These are phyloP conservation scores for Aphidoletes aphidimyza DNA, from an alignment of 2,888 invertebrate genomes.

Conservation along the genomic window DNA sequence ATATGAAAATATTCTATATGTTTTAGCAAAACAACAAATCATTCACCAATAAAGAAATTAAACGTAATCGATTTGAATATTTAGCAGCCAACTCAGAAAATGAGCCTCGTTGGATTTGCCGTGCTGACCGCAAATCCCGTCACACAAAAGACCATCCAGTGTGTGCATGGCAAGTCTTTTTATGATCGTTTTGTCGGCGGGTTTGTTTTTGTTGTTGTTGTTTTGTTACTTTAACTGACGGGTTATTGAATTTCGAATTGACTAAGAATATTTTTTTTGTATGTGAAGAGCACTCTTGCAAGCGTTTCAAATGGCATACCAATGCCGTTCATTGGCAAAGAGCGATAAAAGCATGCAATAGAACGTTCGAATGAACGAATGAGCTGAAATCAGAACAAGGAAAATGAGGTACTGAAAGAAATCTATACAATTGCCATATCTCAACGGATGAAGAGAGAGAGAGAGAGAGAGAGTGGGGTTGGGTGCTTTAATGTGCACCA, in stretches of 20 bases:
- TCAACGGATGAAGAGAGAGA: not conserved
- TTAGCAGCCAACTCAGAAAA: not conserved
- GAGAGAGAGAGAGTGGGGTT: not conserved
- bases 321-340: too few species aligned
- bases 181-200: not conserved
- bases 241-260: constrained; percentile 42
- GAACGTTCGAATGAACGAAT: not conserved
- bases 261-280: constrained; percentile 10
- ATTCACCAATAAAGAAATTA: constrained; percentile 47
- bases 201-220: not conserved
- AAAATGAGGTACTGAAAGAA: not conserved
- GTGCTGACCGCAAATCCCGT: constrained; percentile 19
- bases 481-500: not conserved
- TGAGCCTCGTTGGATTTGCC: constrained; percentile 12
- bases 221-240: not conserved
- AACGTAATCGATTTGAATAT: constrained; percentile 47
- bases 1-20: not conserved
- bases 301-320: not conserved
- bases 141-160: not conserved
- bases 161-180: not conserved
- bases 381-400: not conserved
- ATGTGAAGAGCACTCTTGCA: not conserved
- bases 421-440: too few species aligned
- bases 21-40: constrained; percentile 44
- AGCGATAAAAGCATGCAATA: not conserved